Evolutionary conservation across 2,113 vertebrate species (phyloP).

Genomic region (Esox niger): DNA sequence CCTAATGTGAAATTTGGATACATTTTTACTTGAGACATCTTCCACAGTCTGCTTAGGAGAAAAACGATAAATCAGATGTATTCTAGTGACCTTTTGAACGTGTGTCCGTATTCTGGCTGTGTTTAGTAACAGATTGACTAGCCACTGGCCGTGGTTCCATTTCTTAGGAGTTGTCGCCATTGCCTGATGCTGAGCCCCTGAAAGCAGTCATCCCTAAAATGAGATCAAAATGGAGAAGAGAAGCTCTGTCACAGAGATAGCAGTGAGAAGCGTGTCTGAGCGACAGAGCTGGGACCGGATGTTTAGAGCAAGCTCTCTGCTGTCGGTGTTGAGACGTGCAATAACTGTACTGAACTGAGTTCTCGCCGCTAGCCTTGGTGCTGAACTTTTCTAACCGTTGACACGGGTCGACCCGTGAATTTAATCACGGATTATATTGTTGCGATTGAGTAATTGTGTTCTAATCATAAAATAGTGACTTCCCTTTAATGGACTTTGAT

Average conservation of each 20-base stretch:
- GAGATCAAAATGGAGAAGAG: conserved; percentile 13
- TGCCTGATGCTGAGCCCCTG: neutral
- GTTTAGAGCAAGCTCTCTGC: neutral
- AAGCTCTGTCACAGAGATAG: neutral
- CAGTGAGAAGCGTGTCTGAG: neutral
- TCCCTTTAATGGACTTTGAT: no score
- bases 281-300: neutral
- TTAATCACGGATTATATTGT: neutral
- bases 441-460: neutral
- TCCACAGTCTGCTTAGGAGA: no score
- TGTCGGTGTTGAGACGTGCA: neutral
- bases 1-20: no score
- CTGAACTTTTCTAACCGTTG: neutral
- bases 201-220: conserved; percentile 18
- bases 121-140: neutral
- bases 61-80: neutral
- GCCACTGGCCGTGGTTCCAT: neutral
- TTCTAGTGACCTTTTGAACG: neutral
- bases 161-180: neutral
- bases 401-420: no score
- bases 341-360: neutral
- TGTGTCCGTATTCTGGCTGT: neutral
- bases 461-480: no score
- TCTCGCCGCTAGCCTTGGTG: conserved; percentile 12
- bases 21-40: no score